Base-by-base conservation (phyloP, 2,113 vertebrate genomes). In the Terrapene triunguis region DNA sequence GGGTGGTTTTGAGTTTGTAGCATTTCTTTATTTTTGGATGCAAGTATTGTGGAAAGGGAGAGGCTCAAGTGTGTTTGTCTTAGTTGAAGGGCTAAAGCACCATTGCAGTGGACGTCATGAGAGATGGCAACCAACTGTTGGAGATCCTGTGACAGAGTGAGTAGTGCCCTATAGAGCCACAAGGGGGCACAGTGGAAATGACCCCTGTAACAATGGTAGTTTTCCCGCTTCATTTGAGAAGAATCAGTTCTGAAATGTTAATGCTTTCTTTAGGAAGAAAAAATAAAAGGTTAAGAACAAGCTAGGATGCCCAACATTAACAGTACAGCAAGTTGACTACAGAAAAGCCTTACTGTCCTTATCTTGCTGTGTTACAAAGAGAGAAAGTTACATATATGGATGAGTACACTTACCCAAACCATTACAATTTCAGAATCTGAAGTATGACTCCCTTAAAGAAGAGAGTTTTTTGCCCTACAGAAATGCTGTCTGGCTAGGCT, bases 321-420 rank as follows among this genome's bases (percentile, higher is more conserved):
- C 17, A 80, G 47, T 51, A 85, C 47, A 57, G 51, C 62, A 80
- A 95, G n/a, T 19, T 53, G 14, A 10, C 27, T 53, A 48, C 4
- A 32, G 27, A 80, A 47, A 16, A 53, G 7, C 5, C 29, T 35
- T 27, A n/a, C 42, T 0, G 0, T 48, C 78, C 27, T 47, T 44
- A 27, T 79, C 81, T 53, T 80, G 35, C 10, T 76, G 8, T 78
- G 24, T 27, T 29, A 44, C 42, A 47, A 47, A 78, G 42, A 65
- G 22, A 53, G 59, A 72, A 72, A 38, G n/a, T 38, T n/a, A 72
- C n/a, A 38, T 38, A 72, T 72, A 72, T 72, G 9, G 65, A 72
- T 38, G 8, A 72, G 19, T 22, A 38, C 5, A 62, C 57, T 62
- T 62, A 62, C 12, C 8, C 65, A 22, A 22, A 10, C 19, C 35